Conservation (phyloP, 2,888 invertebrate species). For the Hermaeophaga mercurialis region DNA sequence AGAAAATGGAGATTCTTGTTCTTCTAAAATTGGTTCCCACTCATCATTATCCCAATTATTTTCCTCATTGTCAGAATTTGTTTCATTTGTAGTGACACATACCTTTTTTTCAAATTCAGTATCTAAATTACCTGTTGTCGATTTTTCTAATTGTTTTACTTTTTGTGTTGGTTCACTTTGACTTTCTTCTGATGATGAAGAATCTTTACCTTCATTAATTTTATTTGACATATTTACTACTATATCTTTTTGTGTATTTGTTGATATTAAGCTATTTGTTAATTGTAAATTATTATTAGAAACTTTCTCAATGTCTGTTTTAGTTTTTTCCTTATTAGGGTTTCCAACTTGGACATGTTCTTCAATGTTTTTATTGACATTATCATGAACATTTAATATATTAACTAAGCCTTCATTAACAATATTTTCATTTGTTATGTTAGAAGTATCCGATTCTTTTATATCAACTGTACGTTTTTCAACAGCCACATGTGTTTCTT, state of each 20-base stretch:
- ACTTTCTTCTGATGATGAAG: not conserved
- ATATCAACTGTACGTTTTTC: conserved; percentile 3
- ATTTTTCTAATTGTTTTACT: not conserved
- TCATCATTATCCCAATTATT: conserved; percentile 61
- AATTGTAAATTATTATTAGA: too few relatives aligned
- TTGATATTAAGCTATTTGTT: too few relatives aligned
- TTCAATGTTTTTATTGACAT: not conserved
- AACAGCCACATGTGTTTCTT: not conserved
- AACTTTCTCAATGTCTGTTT: too few relatives aligned
- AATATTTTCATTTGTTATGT: not conserved
- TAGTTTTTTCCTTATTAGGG: too few relatives aligned
- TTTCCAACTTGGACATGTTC: not conserved
- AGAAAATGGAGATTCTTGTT: too few relatives aligned
- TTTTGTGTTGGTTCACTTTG: not conserved
- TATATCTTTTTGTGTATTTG: too few relatives aligned
- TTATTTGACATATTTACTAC: too few relatives aligned
- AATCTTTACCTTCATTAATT: not conserved
- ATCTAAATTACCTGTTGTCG: not conserved
- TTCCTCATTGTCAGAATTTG: conserved; percentile 17
- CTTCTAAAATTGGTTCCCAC: conserved; percentile 32
- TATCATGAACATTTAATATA: not conserved
- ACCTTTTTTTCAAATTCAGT: too few relatives aligned
- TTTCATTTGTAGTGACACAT: too few relatives aligned
- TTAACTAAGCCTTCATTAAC: not conserved
- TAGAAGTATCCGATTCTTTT: not conserved